Conservation (phyloP, 2,888 invertebrate genomes). For the Antheraea assamensis region DNA sequence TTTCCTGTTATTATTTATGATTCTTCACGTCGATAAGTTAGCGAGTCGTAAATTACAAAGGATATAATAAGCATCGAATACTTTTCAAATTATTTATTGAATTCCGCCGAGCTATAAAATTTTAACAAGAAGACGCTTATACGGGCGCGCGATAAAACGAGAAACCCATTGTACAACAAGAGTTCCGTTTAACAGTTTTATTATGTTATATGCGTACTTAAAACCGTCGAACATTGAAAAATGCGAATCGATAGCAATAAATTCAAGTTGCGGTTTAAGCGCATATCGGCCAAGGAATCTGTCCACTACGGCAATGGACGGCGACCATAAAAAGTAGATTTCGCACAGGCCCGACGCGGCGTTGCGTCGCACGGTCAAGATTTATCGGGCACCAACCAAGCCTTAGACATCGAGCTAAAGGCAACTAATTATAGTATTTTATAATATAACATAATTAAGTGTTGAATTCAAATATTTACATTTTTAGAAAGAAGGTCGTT, state of each 20-base stretch:
- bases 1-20: constrained; percentile 15
- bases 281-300: constrained; percentile 71
- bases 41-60: constrained; percentile 19
- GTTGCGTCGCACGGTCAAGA: constrained; percentile 63
- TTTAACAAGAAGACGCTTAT: constrained; percentile 21
- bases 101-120: constrained; percentile 19
- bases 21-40: constrained; percentile 15
- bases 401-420: constrained; percentile 58
- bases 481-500: not conserved
- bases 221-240: constrained; percentile 55
- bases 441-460: constrained; percentile 47
- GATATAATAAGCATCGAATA: constrained; percentile 18
- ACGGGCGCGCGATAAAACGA: constrained; percentile 14
- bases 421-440: constrained; percentile 51
- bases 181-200: constrained; percentile 34
- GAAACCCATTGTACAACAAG: constrained; percentile 23
- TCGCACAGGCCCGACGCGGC: constrained; percentile 61
- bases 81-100: constrained; percentile 21
- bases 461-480: constrained; percentile 39
- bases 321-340: constrained; percentile 70
- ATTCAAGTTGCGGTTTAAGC: constrained; percentile 55
- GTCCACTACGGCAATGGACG: constrained; percentile 52
- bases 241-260: constrained; percentile 56
- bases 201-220: constrained; percentile 23
- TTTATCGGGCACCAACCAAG: constrained; percentile 58